Conservation (phyloP, 1,140 invertebrate species). For the Muscidifurax raptorellus region DNA sequence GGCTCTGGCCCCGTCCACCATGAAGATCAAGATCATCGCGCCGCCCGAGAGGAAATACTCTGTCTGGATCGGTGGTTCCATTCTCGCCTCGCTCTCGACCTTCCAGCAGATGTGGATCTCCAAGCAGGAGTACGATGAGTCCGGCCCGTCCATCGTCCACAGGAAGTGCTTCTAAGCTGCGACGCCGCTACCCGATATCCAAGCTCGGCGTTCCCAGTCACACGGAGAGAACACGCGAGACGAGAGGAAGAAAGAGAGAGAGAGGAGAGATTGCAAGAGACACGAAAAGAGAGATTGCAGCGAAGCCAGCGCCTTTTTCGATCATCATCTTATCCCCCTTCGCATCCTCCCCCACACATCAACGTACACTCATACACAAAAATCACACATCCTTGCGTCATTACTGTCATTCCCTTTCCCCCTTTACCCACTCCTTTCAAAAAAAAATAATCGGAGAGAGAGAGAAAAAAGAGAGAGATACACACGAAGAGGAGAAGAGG, state of each 20-base stretch:
- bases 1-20: conserved; percentile 83
- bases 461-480: conserved; percentile 11
- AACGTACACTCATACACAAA: conserved; percentile 27
- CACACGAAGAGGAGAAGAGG: conserved; percentile 40
- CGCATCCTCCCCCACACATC: conserved; percentile 16
- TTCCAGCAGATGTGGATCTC: conserved; percentile 98
- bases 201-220: conserved; percentile 17
- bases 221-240: conserved; percentile 16
- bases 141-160: conserved; percentile 94
- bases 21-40: conserved; percentile 91
- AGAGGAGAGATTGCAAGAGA: conserved; percentile 19
- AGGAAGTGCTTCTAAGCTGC: conserved; percentile 94
- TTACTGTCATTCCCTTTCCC: conserved; percentile 14
- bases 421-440: conserved; percentile 39
- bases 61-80: conserved; percentile 92
- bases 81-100: conserved; percentile 89
- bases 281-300: conserved; percentile 17
- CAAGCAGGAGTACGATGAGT: conserved; percentile 97
- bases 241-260: conserved; percentile 30
- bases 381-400: conserved; percentile 16
- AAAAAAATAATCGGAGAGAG: conserved; percentile 7
- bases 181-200: conserved; percentile 4
- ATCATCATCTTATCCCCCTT: conserved; percentile 40
- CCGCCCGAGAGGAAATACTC: conserved; percentile 91
- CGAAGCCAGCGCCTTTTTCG: conserved; percentile 41